These are phyloP conservation scores for Tiliacea citrago DNA, from an alignment of 2,888 invertebrate genomes.

Conservation along the genomic window DNA sequence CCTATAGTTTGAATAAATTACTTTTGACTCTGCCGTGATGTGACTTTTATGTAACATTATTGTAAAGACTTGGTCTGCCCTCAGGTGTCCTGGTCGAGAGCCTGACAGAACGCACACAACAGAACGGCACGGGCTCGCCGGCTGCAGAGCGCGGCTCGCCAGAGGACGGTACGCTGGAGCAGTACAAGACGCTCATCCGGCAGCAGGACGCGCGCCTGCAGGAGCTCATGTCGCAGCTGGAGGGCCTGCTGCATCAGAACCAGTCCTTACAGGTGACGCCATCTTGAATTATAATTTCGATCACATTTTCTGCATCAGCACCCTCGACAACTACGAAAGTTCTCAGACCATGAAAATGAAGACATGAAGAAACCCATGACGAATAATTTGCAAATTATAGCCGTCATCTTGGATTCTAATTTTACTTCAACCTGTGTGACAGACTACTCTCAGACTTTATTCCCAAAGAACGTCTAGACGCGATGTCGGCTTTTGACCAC, in stretches of 20 bases:
- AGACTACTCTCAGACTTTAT: neutral
- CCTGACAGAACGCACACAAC: conserved; percentile 67
- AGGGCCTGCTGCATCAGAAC: conserved; percentile 82
- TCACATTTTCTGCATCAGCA: neutral
- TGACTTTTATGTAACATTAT: no score
- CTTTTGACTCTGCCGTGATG: no score
- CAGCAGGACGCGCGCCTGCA: conserved; percentile 94
- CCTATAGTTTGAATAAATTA: no score
- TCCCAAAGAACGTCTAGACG: neutral
- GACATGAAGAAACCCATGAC: neutral
- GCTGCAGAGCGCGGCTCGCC: conserved; percentile 62
- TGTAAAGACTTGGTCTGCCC: no score
- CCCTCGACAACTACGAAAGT: neutral
- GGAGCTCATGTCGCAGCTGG: conserved; percentile 88
- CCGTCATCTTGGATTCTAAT: neutral
- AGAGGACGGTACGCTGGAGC: conserved; percentile 91
- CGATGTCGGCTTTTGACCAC: no score
- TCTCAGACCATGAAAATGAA: no score
- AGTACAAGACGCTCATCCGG: conserved; percentile 97
- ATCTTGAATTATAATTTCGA: no score
- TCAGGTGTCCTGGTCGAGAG: conserved; percentile 78
- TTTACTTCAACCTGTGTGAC: neutral
- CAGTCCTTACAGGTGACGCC: conserved; percentile 80
- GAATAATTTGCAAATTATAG: neutral
- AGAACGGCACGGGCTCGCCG: conserved; percentile 70